These are phyloP conservation scores for Clepsis dumicolana DNA, from an alignment of 2,888 invertebrate species.

Conservation along the genomic window DNA sequence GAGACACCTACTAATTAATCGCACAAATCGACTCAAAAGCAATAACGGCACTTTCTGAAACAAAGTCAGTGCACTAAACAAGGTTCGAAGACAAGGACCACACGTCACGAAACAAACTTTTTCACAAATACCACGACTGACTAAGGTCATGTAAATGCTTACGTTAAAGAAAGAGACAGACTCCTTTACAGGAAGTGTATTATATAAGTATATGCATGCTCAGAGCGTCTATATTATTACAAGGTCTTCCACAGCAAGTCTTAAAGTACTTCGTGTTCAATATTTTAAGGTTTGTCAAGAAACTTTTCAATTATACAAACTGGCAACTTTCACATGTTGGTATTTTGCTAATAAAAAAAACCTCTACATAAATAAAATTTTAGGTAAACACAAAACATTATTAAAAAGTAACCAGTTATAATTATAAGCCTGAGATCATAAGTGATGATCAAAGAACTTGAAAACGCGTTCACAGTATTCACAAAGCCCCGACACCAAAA, in stretches of 20 bases:
- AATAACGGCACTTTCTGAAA: too few relatives aligned
- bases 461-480: constrained; percentile 41
- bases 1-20: too few relatives aligned
- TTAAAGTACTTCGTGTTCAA: constrained; percentile 8
- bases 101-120: constrained; percentile 2
- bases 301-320: constrained; percentile 2
- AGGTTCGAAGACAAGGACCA: too few relatives aligned
- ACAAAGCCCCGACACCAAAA: constrained; percentile 73
- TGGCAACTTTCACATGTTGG: constrained; percentile 21
- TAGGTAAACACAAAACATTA: too few relatives aligned
- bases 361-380: neutral
- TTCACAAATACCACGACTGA: neutral
- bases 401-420: constrained; percentile 28
- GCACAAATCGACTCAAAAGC: too few relatives aligned
- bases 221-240: constrained; percentile 13
- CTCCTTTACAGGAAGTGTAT: constrained; percentile 18
- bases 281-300: constrained; percentile 7
- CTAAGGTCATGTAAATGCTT: constrained; percentile 17
- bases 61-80: too few relatives aligned
- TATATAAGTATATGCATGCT: constrained; percentile 36
- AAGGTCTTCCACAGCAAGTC: constrained; percentile 5
- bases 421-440: neutral
- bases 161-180: neutral
- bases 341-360: neutral
- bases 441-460: neutral